Evolutionary conservation across 2,797 vertebrate genomes (phyloP).

Genomic region (Sebastiscus albofasciatus): DNA sequence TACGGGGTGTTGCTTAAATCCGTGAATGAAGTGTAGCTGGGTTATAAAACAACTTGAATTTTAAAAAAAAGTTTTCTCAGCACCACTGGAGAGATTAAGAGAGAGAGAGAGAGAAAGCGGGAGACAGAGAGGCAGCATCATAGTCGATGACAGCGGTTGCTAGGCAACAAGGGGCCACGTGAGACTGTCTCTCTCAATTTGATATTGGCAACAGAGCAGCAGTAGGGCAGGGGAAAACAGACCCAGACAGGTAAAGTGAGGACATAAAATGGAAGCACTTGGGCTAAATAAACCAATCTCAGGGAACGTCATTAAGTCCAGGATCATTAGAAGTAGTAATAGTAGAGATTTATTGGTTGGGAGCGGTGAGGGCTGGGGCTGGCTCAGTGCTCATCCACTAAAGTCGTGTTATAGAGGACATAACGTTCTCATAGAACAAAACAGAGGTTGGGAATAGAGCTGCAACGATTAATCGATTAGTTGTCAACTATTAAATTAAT

Average conservation of each 20-base stretch:
- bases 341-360: constrained; percentile 17
- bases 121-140: constrained; percentile 42
- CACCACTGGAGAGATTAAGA: constrained; percentile 24
- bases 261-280: constrained; percentile 38
- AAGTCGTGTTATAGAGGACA: constrained; percentile 31
- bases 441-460: background rate
- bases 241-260: constrained; percentile 22
- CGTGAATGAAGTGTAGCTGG: constrained; percentile 26
- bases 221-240: constrained; percentile 12
- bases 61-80: constrained; percentile 41
- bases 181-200: constrained; percentile 71
- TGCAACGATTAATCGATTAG: no score
- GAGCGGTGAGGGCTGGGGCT: background rate
- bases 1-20: constrained; percentile 25
- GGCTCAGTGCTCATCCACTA: constrained; percentile 9
- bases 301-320: constrained; percentile 5
- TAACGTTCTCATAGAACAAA: background rate
- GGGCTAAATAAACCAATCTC: constrained; percentile 18
- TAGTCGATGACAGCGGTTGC: constrained; percentile 78
- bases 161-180: constrained; percentile 78
- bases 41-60: constrained; percentile 45
- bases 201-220: constrained; percentile 70
- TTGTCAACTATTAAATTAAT: no score
- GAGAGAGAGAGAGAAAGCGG: background rate
- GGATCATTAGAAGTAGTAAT: constrained; percentile 17